Base-by-base conservation (phyloP, 2,888 invertebrate species). In the Thalpophila matura region DNA sequence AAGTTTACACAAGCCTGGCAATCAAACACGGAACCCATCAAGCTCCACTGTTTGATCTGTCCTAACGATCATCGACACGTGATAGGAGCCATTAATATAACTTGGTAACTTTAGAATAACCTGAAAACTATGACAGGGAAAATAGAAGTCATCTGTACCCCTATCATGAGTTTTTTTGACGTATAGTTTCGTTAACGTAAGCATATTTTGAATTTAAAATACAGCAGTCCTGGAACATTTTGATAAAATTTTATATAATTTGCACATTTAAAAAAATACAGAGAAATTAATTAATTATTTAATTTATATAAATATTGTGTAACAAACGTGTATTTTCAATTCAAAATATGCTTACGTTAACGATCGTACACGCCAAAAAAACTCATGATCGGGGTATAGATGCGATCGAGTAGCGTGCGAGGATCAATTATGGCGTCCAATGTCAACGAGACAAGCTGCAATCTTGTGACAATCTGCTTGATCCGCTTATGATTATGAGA, bases 401-500 rank as follows among this genome's bases (percentile, higher is more conserved):
- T 66, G 22, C 31, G n/a, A 38, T 56, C 45, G 4, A 22, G 22
- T 68, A 20, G 46, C 65, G 50, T 59, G 65, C 10, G 50, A 10
- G 29, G 16, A 59, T 47, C 26, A 42, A 59, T 66, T 46, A 46
- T 14, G 16, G 18, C 10, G 12, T 18, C n/a, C 27, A 63, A 42
- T 49, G 22, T 16, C 16, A 18, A 7, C 31, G 22, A 35, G n/a
- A n/a, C n/a, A n/a, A n/a, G n/a, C n/a, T n/a, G 5, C 1, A 7
- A 35, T 51, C 51, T 51, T 42, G 2, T 22, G 18, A 27, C 26
- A 22, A 50, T 14, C 6, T 49, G 1, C 27, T 4, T 7, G 31
- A 22, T 6, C 9, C 5, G 16, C 29, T 7, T 29, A 45, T 12
- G 10, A 31, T 7, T 29, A 45, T 12, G 10, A 31, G 12, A 29